Evolutionary conservation across 2,888 invertebrate genomes (phyloP).

Genomic region (Podotricha telesiphe): DNA sequence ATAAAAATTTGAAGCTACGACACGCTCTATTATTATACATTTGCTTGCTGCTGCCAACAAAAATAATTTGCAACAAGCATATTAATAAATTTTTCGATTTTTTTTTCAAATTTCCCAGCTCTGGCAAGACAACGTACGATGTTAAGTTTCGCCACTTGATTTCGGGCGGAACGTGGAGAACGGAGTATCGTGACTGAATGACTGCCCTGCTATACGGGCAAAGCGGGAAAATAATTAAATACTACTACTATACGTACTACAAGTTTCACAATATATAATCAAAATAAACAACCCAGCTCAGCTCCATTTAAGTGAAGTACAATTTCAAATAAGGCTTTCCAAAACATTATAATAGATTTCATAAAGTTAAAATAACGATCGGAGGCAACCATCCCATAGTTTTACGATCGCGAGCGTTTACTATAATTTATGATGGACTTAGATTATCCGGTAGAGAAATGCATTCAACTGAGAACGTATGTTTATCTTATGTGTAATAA

Average conservation of each 20-base stretch:
- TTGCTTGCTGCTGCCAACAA: too few relatives aligned
- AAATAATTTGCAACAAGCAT: too few relatives aligned
- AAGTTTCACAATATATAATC: constrained; percentile 3
- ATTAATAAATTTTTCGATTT: too few relatives aligned
- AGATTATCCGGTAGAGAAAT: constrained; percentile 40
- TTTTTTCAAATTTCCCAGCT: too few relatives aligned
- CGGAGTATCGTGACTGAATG: too few relatives aligned
- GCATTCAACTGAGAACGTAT: constrained; percentile 40
- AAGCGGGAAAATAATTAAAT: too few relatives aligned
- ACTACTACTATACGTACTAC: background rate
- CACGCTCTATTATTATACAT: too few relatives aligned
- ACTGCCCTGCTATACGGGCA: too few relatives aligned
- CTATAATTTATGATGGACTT: constrained; percentile 38
- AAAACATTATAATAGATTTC: constrained; percentile 21
- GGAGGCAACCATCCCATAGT: constrained; percentile 27
- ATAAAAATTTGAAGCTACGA: too few relatives aligned
- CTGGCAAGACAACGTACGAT: too few relatives aligned
- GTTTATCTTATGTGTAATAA: constrained; percentile 43
- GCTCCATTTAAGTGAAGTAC: constrained; percentile 4
- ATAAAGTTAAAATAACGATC: constrained; percentile 26
- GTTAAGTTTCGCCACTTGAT: too few relatives aligned
- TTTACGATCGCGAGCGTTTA: constrained; percentile 29
- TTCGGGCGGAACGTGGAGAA: too few relatives aligned
- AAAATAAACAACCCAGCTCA: background rate
- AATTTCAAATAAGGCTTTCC: constrained; percentile 15